Conservation (phyloP, 2,888 invertebrate genomes). For the Coelopa pilipes region DNA sequence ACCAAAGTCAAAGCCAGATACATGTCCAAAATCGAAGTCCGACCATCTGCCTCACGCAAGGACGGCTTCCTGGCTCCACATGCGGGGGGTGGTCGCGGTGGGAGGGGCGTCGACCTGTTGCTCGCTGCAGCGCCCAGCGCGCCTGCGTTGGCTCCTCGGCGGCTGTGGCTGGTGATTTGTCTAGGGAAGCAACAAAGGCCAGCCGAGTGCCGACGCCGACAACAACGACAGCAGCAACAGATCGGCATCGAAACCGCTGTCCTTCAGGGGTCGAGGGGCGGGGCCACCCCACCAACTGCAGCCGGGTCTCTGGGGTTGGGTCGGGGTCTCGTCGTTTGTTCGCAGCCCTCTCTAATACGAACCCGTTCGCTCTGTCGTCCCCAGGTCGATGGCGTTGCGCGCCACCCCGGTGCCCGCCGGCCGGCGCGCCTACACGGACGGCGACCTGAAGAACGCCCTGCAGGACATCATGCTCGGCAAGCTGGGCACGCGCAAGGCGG, state of each 20-base stretch:
- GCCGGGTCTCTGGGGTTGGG: too few relatives aligned
- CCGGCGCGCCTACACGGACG: conserved; percentile 91
- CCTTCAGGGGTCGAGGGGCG: neutral
- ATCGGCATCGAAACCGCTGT: too few relatives aligned
- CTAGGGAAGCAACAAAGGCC: neutral
- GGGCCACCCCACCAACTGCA: neutral
- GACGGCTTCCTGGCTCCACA: too few relatives aligned
- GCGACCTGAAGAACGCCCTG: conserved; percentile 93
- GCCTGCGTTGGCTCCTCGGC: conserved; percentile 20
- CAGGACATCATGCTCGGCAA: conserved; percentile 93
- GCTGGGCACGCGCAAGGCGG: conserved; percentile 91
- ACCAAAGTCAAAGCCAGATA: too few relatives aligned
- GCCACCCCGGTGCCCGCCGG: conserved; percentile 67
- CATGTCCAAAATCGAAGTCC: too few relatives aligned
- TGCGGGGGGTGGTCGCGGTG: too few relatives aligned
- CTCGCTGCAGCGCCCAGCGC: conserved; percentile 12
- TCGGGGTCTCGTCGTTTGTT: neutral
- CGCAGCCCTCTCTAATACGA: neutral
- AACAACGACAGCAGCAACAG: too few relatives aligned
- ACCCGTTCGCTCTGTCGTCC: conserved; percentile 37
- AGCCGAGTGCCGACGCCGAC: neutral
- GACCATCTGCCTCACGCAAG: too few relatives aligned
- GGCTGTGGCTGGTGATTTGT: neutral
- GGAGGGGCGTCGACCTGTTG: conserved; percentile 21
- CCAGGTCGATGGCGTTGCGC: conserved; percentile 76